These are phyloP conservation scores for Poeciliopsis turneri DNA, from an alignment of 2,797 vertebrate genomes.

Conservation along the genomic window DNA sequence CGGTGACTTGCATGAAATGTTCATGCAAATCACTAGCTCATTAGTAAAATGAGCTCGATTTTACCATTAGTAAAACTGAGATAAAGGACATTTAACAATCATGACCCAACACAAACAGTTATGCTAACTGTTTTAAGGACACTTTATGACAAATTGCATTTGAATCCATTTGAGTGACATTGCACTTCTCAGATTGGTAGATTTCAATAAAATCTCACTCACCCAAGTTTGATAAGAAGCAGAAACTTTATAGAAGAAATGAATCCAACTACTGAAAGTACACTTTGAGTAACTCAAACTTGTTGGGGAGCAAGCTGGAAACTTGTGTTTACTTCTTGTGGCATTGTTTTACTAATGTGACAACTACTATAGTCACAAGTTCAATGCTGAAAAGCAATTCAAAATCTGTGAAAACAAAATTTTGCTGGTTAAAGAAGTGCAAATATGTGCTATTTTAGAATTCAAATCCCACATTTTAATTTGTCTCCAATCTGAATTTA, in stretches of 20 bases:
- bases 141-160: not conserved
- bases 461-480: slow-evolving; percentile 26
- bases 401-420: not conserved
- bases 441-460: not conserved
- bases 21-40: not conserved
- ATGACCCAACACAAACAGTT: slow-evolving; percentile 1
- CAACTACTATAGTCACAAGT: not conserved
- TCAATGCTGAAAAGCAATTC: not conserved
- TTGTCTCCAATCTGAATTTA: slow-evolving; percentile 15
- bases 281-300: slow-evolving; percentile 12
- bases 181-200: slow-evolving; percentile 26
- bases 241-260: slow-evolving; percentile 2
- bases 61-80: slow-evolving; percentile 21
- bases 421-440: not conserved
- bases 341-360: slow-evolving; percentile 8
- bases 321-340: not conserved
- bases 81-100: slow-evolving; percentile 14
- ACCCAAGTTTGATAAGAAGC: slow-evolving; percentile 15
- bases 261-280: not conserved
- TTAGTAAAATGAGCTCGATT: too few species aligned
- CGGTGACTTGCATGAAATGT: not conserved
- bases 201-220: slow-evolving; percentile 12
- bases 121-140: not conserved
- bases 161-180: slow-evolving; percentile 2
- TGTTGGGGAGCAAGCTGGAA: slow-evolving; percentile 36